Evolutionary conservation across 2,113 vertebrate genomes (phyloP), one percentile per base, ranked within the genome.

Genomic region (Tautogolabrus adspersus): DNA sequence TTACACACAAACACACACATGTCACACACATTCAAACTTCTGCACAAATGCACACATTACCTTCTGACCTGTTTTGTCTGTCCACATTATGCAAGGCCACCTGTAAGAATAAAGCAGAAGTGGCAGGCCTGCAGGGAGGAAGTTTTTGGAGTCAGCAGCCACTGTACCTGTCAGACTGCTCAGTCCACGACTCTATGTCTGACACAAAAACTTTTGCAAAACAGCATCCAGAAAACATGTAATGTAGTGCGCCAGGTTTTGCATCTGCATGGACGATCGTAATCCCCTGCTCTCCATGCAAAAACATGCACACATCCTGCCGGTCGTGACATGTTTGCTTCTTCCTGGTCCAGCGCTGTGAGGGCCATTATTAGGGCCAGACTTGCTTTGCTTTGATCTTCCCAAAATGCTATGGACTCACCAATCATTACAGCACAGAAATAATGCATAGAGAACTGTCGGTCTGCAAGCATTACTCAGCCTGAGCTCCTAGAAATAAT

Each of bases 361-460:
- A 79, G 52, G 68, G 61, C 65, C 81, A 49, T 71, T 85, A 82
- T 86, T 82, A 80, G n/a, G 82, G 56, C 68, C 89, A 82, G 81
- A 85, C 75, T 83, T 30, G 47, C 51, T 84, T 52, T 3, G n/a
- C 82, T 85, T 93, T 87, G 66, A 90, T 89, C 61, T 74, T 62
- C 30, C 70, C 65, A 76, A 66, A 88, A 75, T 18, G 19, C 62
- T 46, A 49, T 22, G 2, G 47, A 62, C 52, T 46, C 67, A 62
- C 60, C 47, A 61, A 70, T 84, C 70, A 82, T 76, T 80, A 81
- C 21, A 40, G 74, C 10, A 8, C 67, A 64, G 72, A 86, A 82
- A 56, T 72, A 66, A 70, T 82, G 78, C 78, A 82, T 59, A 42
- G 55, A 65, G 52, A 83, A 3, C 60, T 16, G 72, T 85, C 79